A percentile compares a stretch with the other conserved stretches of the same genome.
Conservation (phyloP, 2,888 invertebrate genomes). For the Drosophila colorata region DNA sequence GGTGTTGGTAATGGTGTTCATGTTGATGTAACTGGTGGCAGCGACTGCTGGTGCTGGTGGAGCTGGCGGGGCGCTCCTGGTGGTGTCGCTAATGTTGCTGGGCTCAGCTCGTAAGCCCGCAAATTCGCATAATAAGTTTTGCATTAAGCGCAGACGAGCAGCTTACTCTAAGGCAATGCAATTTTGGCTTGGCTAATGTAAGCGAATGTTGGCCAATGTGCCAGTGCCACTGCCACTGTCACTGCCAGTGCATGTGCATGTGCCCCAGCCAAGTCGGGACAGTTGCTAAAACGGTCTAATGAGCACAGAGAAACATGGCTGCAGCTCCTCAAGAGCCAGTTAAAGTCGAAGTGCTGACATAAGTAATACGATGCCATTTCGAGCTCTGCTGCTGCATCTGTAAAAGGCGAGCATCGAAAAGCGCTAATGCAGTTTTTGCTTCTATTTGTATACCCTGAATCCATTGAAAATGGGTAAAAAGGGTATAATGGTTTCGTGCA, state of each 20-base stretch:
- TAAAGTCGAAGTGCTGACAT: slow-evolving; percentile 12
- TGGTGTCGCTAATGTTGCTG: slow-evolving; percentile 20
- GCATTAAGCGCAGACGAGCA: slow-evolving; percentile 41
- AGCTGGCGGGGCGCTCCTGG: neutral
- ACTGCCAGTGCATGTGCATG: neutral
- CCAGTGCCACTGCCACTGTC: neutral
- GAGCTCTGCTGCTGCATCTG: slow-evolving; percentile 1
- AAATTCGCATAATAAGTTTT: slow-evolving; percentile 70
- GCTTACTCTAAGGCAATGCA: slow-evolving; percentile 51
- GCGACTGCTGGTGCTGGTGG: too few relatives aligned
- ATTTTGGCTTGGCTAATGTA: slow-evolving; percentile 50
- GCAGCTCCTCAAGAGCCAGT: slow-evolving; percentile 4
- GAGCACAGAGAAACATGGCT: slow-evolving; percentile 26
- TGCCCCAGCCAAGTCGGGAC: slow-evolving; percentile 1
- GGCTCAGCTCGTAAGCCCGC: slow-evolving; percentile 50
- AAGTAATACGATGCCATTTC: slow-evolving; percentile 14
- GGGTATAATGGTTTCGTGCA: too few relatives aligned
- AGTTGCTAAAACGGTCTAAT: slow-evolving; percentile 48
- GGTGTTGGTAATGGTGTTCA: slow-evolving; percentile 1
- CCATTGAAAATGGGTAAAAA: too few relatives aligned
- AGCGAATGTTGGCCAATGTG: slow-evolving; percentile 12
- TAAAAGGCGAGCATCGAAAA: slow-evolving; percentile 3
- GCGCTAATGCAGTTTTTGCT: slow-evolving; percentile 12
- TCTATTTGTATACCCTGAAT: too few relatives aligned
- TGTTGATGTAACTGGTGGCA: slow-evolving; percentile 2